phyloP scores from a whole-genome alignment of 2,113 vertebrate species.

The Gobius niger region DNA sequence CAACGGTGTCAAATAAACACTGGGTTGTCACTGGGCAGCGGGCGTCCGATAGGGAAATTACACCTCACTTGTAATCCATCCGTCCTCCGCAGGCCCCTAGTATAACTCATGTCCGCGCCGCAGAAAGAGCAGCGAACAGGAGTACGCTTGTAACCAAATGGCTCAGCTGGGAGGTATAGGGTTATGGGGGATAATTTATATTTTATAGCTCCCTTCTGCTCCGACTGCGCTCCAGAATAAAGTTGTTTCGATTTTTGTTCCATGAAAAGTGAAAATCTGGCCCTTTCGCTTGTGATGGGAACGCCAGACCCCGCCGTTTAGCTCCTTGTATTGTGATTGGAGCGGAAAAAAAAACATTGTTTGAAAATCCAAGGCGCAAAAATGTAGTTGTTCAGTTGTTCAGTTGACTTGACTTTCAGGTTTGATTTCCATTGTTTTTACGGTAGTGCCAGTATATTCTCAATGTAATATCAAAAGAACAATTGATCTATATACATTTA shows the following conservation, averaged over 20 bases:
- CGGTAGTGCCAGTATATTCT: too few species aligned
- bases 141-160: constrained; percentile 73
- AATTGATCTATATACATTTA: too few species aligned
- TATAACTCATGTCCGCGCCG: constrained; percentile 67
- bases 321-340: constrained; percentile 44
- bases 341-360: background rate
- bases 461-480: too few species aligned
- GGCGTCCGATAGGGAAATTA: constrained; percentile 60
- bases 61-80: constrained; percentile 70
- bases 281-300: constrained; percentile 69
- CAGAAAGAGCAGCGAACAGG: constrained; percentile 66
- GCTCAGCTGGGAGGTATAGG: constrained; percentile 73
- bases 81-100: constrained; percentile 40
- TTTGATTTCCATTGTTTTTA: too few species aligned
- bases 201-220: constrained; percentile 75
- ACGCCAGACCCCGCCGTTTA: constrained; percentile 64
- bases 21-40: constrained; percentile 61
- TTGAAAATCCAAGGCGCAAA: background rate
- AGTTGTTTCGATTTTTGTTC: constrained; percentile 69
- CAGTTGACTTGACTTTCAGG: too few species aligned
- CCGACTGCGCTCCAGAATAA: constrained; percentile 67
- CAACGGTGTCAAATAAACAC: constrained; percentile 71
- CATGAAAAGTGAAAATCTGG: constrained; percentile 68
- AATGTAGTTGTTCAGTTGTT: background rate
- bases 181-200: constrained; percentile 78